Conservation (phyloP, 2,113 vertebrate genomes). For the Zosterops borbonicus region DNA sequence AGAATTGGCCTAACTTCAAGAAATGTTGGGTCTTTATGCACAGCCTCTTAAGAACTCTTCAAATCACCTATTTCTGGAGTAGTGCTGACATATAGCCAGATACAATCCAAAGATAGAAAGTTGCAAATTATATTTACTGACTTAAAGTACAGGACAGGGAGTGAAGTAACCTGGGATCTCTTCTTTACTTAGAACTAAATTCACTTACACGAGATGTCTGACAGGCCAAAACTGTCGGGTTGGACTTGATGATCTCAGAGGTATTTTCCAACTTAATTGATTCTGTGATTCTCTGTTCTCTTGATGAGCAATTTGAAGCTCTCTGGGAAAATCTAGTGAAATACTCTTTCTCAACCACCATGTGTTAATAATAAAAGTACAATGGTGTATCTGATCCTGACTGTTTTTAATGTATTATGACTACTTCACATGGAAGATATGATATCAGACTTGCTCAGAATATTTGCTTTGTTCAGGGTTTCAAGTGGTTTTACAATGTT, state of each 20-base stretch:
- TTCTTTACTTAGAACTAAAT: not conserved
- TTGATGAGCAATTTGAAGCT: not conserved
- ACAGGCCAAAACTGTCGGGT: not conserved
- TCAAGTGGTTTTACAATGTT: not conserved
- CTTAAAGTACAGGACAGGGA: not conserved
- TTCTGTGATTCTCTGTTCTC: not conserved
- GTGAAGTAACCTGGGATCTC: not conserved
- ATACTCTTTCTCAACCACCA: not conserved
- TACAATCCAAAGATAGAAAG: not conserved
- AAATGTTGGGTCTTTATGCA: not conserved
- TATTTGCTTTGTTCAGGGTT: not conserved
- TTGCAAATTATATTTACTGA: not conserved
- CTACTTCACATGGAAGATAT: not conserved
- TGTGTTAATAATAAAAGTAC: not conserved
- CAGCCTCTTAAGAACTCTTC: not conserved
- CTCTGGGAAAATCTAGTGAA: not conserved
- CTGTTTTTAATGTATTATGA: not conserved
- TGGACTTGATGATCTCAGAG: not conserved
- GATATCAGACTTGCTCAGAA: not conserved
- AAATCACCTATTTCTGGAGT: not conserved
- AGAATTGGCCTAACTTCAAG: not conserved
- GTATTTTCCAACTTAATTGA: not conserved
- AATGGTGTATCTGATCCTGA: not conserved
- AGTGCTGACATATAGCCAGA: not conserved
- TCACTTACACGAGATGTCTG: accelerated